Base-by-base conservation (phyloP, 2,797 vertebrate genomes). In the Discoglossus pictus region DNA sequence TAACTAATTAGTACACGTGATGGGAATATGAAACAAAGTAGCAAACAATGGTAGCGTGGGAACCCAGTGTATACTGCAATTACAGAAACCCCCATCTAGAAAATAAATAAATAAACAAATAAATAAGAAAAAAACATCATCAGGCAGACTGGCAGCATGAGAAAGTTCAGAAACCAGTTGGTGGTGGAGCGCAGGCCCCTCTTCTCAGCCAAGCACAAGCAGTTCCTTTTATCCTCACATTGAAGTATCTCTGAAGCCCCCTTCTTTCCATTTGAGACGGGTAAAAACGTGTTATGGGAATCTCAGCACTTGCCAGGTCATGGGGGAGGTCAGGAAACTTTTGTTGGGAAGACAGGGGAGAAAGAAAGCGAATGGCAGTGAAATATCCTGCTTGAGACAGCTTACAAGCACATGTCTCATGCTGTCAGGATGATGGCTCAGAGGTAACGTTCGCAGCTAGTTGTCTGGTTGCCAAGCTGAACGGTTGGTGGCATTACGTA, bases 1-100 rank as follows among this genome's bases (percentile, higher is more conserved):
- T 82, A 85, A 84, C 92, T 95, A 96, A 98, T 97, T 94, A 94
- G 92, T 90, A 92, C 94, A 94, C 92, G 92, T 93, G 94, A 95
- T 92, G 91, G 89, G 93, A 93, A 91, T 88, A 83, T 88, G 87
- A 93, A 97, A 93, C 92, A 91, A 92, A 93, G 79, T 81, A 86
- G 86, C 89, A 92, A 89, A 97, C 94, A 97, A 97, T 94, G 91
- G 93, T 88, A 94, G 91, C 93, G 93, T 97, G 94, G 94, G 94
- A 97, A 97, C 91, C 87, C 82, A 86, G 84, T 76, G 86, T 82
- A 84, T 89, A 91, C 85, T 77, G 88, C 90, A 93, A 92, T 91
- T 93, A 91, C 92, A 93, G 88, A 88, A 78, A 83, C 82, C 73
- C 74, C 38, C 21, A 2, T 15, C 48, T 31, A 0, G 15, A 70